These are phyloP conservation scores for Plusia festucae DNA, from an alignment of 2,888 invertebrate species.

Conservation along the genomic window DNA sequence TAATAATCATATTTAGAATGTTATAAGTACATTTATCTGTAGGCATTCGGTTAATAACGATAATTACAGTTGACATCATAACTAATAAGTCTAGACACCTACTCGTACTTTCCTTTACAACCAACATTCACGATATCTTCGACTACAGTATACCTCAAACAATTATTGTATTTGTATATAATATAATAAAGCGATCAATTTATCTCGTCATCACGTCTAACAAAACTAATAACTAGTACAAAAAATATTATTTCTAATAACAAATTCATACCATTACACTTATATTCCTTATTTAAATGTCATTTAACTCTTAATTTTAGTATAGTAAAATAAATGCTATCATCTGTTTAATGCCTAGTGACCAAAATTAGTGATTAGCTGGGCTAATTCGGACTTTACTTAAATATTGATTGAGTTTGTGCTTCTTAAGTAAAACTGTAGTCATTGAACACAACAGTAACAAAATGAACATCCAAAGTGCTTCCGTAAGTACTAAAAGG, in stretches of 20 bases:
- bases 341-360: slow-evolving; percentile 14
- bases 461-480: not conserved
- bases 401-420: not conserved
- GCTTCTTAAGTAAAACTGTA: slow-evolving; percentile 9
- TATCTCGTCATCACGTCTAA: slow-evolving; percentile 25
- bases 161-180: slow-evolving; percentile 8
- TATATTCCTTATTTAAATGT: slow-evolving; percentile 10
- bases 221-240: slow-evolving; percentile 42
- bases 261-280: slow-evolving; percentile 9
- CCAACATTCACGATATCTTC: not conserved
- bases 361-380: slow-evolving; percentile 17
- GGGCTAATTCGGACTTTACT: slow-evolving; percentile 26
- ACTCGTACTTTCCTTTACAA: not conserved
- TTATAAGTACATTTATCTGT: slow-evolving; percentile 3
- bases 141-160: not conserved
- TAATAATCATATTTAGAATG: slow-evolving; percentile 14
- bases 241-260: slow-evolving; percentile 44
- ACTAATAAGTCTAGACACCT: not conserved
- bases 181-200: slow-evolving; percentile 11
- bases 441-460: not conserved
- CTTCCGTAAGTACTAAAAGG: not conserved
- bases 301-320: slow-evolving; percentile 6
- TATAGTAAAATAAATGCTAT: slow-evolving; percentile 42
- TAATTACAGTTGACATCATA: not conserved
- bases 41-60: not conserved